These are phyloP conservation scores for Bicyclus anynana DNA, from an alignment of 1,140 invertebrate genomes.

Conservation along the genomic window DNA sequence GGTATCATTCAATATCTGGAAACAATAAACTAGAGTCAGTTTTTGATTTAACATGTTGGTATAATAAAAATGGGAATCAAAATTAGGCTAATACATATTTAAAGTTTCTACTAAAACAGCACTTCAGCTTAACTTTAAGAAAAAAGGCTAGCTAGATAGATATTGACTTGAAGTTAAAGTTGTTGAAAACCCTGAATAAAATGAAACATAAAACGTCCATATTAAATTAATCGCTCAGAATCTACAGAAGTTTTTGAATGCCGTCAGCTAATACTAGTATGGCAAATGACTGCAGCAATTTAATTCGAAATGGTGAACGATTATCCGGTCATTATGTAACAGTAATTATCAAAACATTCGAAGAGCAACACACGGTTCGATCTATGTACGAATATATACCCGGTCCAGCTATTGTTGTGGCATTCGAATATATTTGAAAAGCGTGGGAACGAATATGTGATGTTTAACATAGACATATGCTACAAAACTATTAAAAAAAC, in stretches of 20 bases:
- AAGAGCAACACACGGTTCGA: slow-evolving; percentile 6
- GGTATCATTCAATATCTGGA: too few relatives aligned
- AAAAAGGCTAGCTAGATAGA: too few relatives aligned
- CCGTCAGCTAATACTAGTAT: neutral
- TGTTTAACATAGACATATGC: slow-evolving; percentile 5
- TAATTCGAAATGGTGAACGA: slow-evolving; percentile 14
- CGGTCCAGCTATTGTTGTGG: neutral
- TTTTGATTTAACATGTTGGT: too few relatives aligned
- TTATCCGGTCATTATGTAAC: slow-evolving; percentile 13
- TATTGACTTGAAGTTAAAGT: neutral
- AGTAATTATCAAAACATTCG: neutral
- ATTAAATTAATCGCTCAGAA: slow-evolving; percentile 2
- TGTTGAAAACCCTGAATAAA: neutral
- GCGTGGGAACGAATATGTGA: slow-evolving; percentile 23
- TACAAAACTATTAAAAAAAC: too few relatives aligned
- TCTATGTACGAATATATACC: neutral
- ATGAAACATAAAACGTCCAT: neutral
- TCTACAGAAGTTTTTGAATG: slow-evolving; percentile 8
- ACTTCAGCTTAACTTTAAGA: too few relatives aligned
- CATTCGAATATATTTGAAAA: slow-evolving; percentile 4
- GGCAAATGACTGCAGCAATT: slow-evolving; percentile 14
- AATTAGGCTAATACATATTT: too few relatives aligned
- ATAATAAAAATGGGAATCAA: too few relatives aligned
- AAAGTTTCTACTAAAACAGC: too few relatives aligned
- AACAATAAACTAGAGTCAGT: too few relatives aligned